Evolutionary conservation across 2,113 vertebrate species (phyloP).

Genomic region (Periophthalmus modestus): DNA sequence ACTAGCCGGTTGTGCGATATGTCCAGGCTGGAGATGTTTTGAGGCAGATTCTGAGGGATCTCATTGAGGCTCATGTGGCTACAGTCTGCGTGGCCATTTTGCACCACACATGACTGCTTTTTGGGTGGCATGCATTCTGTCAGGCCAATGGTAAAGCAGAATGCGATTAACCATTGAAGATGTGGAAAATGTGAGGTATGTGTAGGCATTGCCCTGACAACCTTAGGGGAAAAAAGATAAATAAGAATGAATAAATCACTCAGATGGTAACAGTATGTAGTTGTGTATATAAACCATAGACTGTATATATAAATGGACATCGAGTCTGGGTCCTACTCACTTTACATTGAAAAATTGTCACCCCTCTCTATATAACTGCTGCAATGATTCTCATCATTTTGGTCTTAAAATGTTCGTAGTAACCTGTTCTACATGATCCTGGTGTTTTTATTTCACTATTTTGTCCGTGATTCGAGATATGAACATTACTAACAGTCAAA

Average conservation of each 20-base stretch:
- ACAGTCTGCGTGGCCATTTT: conserved; percentile 82
- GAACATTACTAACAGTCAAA: too few species aligned
- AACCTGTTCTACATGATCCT: too few species aligned
- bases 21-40: conserved; percentile 83
- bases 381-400: too few species aligned
- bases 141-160: not conserved
- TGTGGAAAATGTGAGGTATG: not conserved
- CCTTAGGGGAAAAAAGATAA: not conserved
- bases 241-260: not conserved
- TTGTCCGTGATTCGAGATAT: too few species aligned
- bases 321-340: too few species aligned
- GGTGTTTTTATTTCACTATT: too few species aligned
- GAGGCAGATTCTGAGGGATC: conserved; percentile 84
- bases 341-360: too few species aligned
- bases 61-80: conserved; percentile 83
- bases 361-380: too few species aligned
- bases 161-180: conserved; percentile 17
- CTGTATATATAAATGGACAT: too few species aligned
- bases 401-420: too few species aligned
- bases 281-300: too few species aligned
- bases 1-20: conserved; percentile 88
- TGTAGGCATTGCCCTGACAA: conserved; percentile 17
- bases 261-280: not conserved
- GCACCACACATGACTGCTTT: conserved; percentile 75
- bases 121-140: not conserved